Evolutionary conservation across 2,888 invertebrate genomes (phyloP).

Genomic region (Cinara cedri): DNA sequence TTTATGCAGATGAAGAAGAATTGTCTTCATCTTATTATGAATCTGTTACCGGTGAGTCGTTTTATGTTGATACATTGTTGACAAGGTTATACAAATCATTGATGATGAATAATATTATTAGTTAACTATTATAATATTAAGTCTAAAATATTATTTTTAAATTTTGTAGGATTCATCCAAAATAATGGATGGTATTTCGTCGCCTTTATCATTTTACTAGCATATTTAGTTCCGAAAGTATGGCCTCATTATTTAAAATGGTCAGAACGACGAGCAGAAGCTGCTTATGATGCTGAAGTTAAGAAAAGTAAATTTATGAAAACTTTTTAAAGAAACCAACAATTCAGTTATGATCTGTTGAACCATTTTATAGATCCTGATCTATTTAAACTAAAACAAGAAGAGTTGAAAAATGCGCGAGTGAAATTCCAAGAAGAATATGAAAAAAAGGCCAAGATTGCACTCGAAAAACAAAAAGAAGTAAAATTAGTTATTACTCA

Average conservation of each 20-base stretch:
- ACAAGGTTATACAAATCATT: constrained; percentile 4
- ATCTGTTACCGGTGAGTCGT: constrained; percentile 6
- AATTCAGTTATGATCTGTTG: too few species aligned
- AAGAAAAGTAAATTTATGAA: constrained; percentile 38
- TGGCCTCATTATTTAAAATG: constrained; percentile 50
- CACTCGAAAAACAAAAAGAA: constrained; percentile 53
- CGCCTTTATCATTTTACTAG: not conserved
- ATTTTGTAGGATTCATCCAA: constrained; percentile 26
- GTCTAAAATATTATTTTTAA: not conserved
- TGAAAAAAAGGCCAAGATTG: constrained; percentile 43
- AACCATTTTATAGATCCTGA: constrained; percentile 42
- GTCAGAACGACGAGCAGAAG: constrained; percentile 22
- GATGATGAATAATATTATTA: not conserved
- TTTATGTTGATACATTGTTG: not conserved
- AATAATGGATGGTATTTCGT: constrained; percentile 48
- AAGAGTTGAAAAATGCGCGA: constrained; percentile 44
- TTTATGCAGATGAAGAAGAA: constrained; percentile 19
- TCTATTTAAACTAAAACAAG: constrained; percentile 50
- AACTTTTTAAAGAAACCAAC: not conserved
- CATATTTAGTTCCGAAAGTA: constrained; percentile 26
- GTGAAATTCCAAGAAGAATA: constrained; percentile 51
- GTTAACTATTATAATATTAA: too few species aligned
- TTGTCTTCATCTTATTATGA: not conserved
- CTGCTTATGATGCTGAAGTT: constrained; percentile 36
- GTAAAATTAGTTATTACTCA: constrained; percentile 7